Evolutionary conservation across 2,113 vertebrate species (phyloP).

Genomic region (Numenius arquata): DNA sequence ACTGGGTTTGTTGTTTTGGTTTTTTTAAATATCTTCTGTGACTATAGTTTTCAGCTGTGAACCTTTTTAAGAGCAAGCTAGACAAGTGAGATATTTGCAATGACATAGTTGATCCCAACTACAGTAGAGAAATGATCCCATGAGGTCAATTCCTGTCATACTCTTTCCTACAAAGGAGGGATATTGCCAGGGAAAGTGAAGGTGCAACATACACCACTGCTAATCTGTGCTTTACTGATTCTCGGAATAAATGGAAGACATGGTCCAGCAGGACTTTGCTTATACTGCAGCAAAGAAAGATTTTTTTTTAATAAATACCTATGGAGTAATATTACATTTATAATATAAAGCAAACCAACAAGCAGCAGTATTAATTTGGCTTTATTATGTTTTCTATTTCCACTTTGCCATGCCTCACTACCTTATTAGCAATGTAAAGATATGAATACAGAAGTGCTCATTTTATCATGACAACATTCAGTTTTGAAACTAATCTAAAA

Average conservation of each 20-base stretch:
- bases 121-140: background rate
- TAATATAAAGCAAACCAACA: background rate
- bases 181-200: background rate
- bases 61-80: background rate
- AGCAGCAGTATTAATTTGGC: background rate
- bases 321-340: background rate
- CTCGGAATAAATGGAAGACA: background rate
- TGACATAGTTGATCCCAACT: background rate
- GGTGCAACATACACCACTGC: background rate
- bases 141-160: background rate
- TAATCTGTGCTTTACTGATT: background rate
- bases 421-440: slow-evolving; percentile 55
- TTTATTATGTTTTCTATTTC: slow-evolving; percentile 32
- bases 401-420: background rate
- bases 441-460: background rate
- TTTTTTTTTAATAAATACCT: background rate
- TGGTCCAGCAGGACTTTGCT: background rate
- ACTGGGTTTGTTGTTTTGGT: background rate
- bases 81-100: background rate
- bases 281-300: background rate
- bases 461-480: slow-evolving; percentile 41
- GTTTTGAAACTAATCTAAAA: slow-evolving; percentile 64
- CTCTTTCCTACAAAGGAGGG: background rate
- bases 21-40: background rate
- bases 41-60: background rate